These are phyloP conservation scores for Sphenodon punctatus DNA, from an alignment of 2,797 vertebrate genomes.

Conservation along the genomic window DNA sequence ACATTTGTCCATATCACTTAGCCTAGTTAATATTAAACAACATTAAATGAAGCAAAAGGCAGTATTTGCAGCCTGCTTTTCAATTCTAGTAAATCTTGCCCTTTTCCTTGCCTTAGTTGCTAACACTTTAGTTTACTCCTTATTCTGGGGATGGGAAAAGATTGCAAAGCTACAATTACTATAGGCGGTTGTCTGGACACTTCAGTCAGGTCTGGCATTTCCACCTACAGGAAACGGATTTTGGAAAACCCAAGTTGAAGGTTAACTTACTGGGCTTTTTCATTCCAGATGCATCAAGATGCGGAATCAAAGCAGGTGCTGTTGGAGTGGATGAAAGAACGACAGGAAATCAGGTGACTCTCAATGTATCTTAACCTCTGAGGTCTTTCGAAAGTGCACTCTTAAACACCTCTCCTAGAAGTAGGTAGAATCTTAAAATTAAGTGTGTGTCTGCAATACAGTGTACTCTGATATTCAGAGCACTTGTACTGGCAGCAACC, in stretches of 20 bases:
- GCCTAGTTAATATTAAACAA: too few relatives aligned
- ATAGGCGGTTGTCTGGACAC: not conserved
- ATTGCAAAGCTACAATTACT: not conserved
- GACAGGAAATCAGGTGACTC: conserved; percentile 78
- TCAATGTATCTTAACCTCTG: not conserved
- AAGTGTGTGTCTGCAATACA: not conserved
- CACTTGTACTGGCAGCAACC: too few relatives aligned
- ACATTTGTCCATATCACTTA: too few relatives aligned
- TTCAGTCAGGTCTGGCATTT: not conserved
- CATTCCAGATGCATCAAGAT: conserved; percentile 78
- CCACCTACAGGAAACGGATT: not conserved
- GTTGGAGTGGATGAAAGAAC: conserved; percentile 80
- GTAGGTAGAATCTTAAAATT: not conserved
- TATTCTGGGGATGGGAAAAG: not conserved
- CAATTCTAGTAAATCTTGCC: not conserved
- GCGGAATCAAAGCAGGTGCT: conserved; percentile 77
- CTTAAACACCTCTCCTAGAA: not conserved
- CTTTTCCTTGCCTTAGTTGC: not conserved
- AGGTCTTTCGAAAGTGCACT: not conserved
- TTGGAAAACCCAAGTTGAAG: not conserved
- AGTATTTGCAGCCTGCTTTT: not conserved
- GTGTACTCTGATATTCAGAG: too few relatives aligned
- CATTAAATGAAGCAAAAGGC: too few relatives aligned
- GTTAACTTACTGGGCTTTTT: not conserved
- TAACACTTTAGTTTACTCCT: not conserved